Percentiles rank a stretch among this genome's conserved stretches.
Evolutionary conservation across 1,140 invertebrate genomes (phyloP).

Genomic region (Penaeus japonicus): DNA sequence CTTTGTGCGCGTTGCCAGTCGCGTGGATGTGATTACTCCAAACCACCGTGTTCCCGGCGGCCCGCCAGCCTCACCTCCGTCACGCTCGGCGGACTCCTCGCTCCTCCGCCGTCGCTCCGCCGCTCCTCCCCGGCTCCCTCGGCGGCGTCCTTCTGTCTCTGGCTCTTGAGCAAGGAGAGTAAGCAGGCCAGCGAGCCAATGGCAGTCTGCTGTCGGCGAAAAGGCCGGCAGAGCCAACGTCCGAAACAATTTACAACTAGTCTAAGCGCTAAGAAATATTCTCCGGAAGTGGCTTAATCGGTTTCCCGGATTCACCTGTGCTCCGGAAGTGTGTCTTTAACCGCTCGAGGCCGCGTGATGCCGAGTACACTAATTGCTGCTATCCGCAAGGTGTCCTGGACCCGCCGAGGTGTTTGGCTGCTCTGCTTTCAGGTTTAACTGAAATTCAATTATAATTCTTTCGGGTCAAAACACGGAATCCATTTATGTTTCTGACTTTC

Average conservation of each 20-base stretch:
- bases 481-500: no score
- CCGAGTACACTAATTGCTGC: conserved; percentile 12
- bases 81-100: neutral
- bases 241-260: neutral
- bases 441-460: no score
- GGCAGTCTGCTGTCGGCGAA: neutral
- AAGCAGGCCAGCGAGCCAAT: neutral
- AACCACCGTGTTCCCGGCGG: neutral
- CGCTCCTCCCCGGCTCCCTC: no score
- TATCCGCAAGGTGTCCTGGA: conserved; percentile 16
- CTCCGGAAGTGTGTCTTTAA: conserved; percentile 36
- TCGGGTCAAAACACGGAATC: no score
- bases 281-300: conserved; percentile 16
- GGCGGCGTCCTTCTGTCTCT: no score
- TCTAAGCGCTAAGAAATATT: neutral
- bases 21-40: conserved; percentile 34
- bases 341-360: conserved; percentile 27
- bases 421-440: neutral
- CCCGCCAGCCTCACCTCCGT: neutral
- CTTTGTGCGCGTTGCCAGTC: conserved; percentile 42
- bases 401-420: neutral
- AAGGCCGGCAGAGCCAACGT: no score
- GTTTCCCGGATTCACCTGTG: conserved; percentile 44
- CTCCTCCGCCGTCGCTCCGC: neutral
- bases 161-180: no score